Evolutionary conservation across 2,888 invertebrate genomes (phyloP).

Genomic region (Leucozona laternaria): DNA sequence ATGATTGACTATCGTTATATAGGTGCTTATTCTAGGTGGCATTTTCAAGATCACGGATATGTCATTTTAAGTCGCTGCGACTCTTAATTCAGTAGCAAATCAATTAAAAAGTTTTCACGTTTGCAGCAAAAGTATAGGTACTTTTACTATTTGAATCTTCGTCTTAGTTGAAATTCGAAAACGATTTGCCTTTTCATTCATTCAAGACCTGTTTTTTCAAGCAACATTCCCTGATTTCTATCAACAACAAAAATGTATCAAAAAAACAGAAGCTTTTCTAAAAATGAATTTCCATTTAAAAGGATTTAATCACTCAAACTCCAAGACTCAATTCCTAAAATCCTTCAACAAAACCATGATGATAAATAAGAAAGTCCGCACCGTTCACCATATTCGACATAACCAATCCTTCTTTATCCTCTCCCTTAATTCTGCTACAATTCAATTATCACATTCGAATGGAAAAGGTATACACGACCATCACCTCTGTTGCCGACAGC

Average conservation of each 20-base stretch:
- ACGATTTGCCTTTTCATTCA: background rate
- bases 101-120: too few relatives aligned
- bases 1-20: too few relatives aligned
- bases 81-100: too few relatives aligned
- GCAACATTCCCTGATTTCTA: background rate
- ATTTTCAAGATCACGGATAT: too few relatives aligned
- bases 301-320: constrained; percentile 21
- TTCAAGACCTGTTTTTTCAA: background rate
- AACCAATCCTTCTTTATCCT: constrained; percentile 7
- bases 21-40: too few relatives aligned
- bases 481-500: constrained; percentile 35
- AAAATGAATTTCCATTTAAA: constrained; percentile 27
- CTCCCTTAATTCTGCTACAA: constrained; percentile 43
- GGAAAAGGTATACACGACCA: background rate
- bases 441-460: constrained; percentile 50
- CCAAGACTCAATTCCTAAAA: background rate
- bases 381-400: background rate
- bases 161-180: too few relatives aligned
- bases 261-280: background rate
- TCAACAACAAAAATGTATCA: background rate
- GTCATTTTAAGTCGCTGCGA: too few relatives aligned
- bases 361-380: constrained; percentile 21
- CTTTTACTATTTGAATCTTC: too few relatives aligned
- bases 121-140: too few relatives aligned
- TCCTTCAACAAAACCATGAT: constrained; percentile 32